Evolutionary conservation across 2,888 invertebrate species (phyloP).

Genomic region (Parnassius glacialis): DNA sequence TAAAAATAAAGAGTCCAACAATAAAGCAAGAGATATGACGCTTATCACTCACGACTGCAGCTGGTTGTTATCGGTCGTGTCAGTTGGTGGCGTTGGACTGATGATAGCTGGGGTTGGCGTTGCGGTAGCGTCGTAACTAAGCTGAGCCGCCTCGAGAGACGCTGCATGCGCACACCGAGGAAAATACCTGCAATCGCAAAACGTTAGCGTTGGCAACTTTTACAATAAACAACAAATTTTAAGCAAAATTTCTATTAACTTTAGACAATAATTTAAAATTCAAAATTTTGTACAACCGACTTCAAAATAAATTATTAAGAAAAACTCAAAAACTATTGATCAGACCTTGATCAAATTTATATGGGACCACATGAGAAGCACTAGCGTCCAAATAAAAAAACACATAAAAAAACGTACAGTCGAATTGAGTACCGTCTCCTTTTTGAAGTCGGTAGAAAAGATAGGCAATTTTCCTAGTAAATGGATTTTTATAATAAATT

Average conservation of each 20-base stretch:
- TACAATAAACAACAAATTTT: not conserved
- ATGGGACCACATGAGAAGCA: no score
- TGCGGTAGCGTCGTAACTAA: constrained; percentile 26
- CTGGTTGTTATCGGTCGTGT: constrained; percentile 38
- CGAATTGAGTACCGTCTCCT: no score
- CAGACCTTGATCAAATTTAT: no score
- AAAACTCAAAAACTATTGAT: no score
- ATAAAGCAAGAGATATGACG: not conserved
- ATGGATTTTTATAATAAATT: not conserved
- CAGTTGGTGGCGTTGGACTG: constrained; percentile 38
- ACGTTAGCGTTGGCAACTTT: constrained; percentile 2
- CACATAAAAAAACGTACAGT: no score
- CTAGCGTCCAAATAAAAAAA: no score
- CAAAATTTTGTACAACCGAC: no score
- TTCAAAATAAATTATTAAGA: no score
- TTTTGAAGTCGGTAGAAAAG: no score
- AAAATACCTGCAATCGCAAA: constrained; percentile 51
- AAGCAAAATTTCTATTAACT: not conserved
- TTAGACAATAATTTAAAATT: not conserved
- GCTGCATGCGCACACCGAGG: constrained; percentile 63
- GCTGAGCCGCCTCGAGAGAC: constrained; percentile 51
- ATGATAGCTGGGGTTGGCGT: constrained; percentile 12
- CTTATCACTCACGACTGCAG: constrained; percentile 51
- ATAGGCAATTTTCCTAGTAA: not conserved
- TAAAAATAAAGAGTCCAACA: no score